These are phyloP conservation scores for Otis tarda DNA, from an alignment of 2,113 vertebrate genomes.

Conservation along the genomic window DNA sequence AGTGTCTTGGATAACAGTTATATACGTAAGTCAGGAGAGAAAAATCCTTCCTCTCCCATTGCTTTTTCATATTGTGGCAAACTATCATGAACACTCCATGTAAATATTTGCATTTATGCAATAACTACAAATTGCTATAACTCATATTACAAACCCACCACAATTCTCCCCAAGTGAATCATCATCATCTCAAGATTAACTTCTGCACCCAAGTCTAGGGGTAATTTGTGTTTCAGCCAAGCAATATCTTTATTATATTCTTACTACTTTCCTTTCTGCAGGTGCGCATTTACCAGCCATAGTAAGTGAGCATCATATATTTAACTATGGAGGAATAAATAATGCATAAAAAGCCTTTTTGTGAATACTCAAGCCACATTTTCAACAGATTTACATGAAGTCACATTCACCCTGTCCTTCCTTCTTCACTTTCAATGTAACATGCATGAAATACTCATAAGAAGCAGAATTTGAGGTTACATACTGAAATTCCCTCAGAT, in stretches of 20 bases:
- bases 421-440: neutral
- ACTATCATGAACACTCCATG: neutral
- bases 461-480: neutral
- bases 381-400: constrained; percentile 36
- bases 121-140: neutral
- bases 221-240: neutral
- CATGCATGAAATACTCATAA: neutral
- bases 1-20: neutral
- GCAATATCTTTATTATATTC: neutral
- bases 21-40: neutral
- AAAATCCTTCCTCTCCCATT: neutral
- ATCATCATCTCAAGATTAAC: neutral
- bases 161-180: neutral
- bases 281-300: neutral
- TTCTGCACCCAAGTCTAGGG: neutral
- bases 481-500: neutral
- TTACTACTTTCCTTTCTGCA: neutral
- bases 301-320: neutral
- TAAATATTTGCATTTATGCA: neutral
- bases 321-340: constrained; percentile 3
- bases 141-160: neutral
- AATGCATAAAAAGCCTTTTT: constrained; percentile 28
- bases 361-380: neutral
- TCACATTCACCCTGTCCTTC: constrained; percentile 12
- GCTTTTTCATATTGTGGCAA: neutral